Evolutionary conservation across 1,140 invertebrate species (phyloP).

Genomic region (Caerostris darwini): DNA sequence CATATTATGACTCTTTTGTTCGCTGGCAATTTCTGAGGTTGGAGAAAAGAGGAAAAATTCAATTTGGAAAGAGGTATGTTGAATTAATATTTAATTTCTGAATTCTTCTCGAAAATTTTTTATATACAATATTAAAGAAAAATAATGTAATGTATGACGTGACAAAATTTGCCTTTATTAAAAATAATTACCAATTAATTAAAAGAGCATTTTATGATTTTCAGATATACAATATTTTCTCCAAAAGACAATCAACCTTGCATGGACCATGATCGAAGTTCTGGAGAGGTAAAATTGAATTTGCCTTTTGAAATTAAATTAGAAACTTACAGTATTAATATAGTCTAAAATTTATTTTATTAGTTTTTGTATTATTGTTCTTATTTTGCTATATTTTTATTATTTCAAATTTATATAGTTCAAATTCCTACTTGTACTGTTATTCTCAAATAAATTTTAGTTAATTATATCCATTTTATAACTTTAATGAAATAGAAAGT

Average conservation of each 20-base stretch:
- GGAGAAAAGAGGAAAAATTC: constrained; percentile 93
- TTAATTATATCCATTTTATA: too few relatives aligned
- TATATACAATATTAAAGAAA: neutral
- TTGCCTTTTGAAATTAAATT: neutral
- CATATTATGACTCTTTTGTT: constrained; percentile 98
- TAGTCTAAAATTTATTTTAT: neutral
- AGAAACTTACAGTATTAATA: neutral
- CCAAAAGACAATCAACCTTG: constrained; percentile 98
- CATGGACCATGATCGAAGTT: constrained; percentile 99
- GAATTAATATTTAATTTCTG: neutral
- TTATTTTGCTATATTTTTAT: too few relatives aligned
- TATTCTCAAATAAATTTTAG: too few relatives aligned
- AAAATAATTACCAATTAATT: neutral
- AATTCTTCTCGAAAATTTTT: neutral
- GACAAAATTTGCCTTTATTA: neutral
- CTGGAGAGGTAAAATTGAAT: constrained; percentile 88
- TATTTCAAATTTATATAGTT: too few relatives aligned
- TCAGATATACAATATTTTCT: constrained; percentile 95
- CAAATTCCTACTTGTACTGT: too few relatives aligned
- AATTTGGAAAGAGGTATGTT: constrained; percentile 94
- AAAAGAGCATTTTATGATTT: neutral
- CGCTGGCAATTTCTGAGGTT: constrained; percentile 97
- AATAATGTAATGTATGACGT: neutral
- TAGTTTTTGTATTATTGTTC: neutral
- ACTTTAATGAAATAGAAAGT: too few relatives aligned